phyloP scores from a whole-genome alignment of 2,113 vertebrate genomes.

The Menidia beryllina region DNA sequence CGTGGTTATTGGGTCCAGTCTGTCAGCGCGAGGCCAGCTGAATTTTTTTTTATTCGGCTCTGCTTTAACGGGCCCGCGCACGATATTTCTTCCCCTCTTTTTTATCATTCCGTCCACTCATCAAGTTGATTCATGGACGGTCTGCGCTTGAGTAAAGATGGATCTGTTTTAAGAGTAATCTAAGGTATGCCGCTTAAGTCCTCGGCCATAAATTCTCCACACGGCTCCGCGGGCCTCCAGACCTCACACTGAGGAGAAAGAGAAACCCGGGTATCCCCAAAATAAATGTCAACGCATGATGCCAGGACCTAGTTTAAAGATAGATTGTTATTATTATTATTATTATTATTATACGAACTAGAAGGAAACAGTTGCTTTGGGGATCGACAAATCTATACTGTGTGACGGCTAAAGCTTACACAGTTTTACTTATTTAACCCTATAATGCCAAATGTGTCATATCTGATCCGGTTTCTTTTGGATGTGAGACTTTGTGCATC shows the following conservation, averaged over 20 bases:
- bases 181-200: slow-evolving; percentile 72
- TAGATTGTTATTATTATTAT: too few relatives aligned
- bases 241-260: slow-evolving; percentile 71
- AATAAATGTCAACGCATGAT: slow-evolving; percentile 39
- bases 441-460: too few relatives aligned
- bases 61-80: background rate
- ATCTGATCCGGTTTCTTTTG: too few relatives aligned
- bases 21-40: too few relatives aligned
- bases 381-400: background rate
- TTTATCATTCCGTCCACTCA: slow-evolving; percentile 56
- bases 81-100: slow-evolving; percentile 11
- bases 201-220: slow-evolving; percentile 70
- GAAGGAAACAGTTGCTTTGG: slow-evolving; percentile 43
- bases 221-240: slow-evolving; percentile 58
- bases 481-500: too few relatives aligned
- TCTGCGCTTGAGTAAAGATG: slow-evolving; percentile 46
- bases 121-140: slow-evolving; percentile 62
- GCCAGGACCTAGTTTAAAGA: slow-evolving; percentile 50
- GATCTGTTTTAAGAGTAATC: slow-evolving; percentile 74
- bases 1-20: too few relatives aligned
- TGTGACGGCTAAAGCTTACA: too few relatives aligned
- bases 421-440: too few relatives aligned
- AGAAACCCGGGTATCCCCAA: slow-evolving; percentile 24
- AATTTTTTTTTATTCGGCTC: slow-evolving; percentile 8
- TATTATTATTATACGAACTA: slow-evolving; percentile 47